Evolutionary conservation across 2,888 invertebrate species (phyloP), one percentile per base, ranked within the genome.

Genomic region (Tiphia femorata): DNA sequence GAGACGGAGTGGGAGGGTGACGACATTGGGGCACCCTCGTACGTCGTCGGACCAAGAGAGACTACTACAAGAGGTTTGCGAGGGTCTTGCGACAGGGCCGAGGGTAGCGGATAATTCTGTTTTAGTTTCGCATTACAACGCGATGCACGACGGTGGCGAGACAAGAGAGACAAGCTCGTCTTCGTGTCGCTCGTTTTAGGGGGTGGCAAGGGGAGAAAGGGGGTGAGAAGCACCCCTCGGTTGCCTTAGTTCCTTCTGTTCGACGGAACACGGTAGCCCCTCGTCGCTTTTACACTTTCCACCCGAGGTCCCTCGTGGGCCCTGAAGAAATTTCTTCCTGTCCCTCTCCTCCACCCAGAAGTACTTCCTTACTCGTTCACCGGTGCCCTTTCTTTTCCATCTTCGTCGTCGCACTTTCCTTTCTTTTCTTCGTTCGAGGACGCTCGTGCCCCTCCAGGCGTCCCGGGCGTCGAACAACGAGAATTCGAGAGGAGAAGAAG

Each of bases 121-220:
- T 79, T 79, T 79, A 79, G 79, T 79, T 79, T 79, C 79, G 79
- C 79, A 79, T 79, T 79, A 79, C 79, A 78, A 77, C 64, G 73
- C 73, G 70, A 72, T 69, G 75, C 70, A 75, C 64, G 67, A 61
- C 64, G 48, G 59, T 10, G 27, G 27, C 10, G 27, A 27, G 5
- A 10, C 5, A 5, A 27, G 6, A 27, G 27, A 27, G 10, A 27
- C 27, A 27, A 10, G n/a, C n/a, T n/a, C n/a, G n/a, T n/a, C n/a
- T n/a, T n/a, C n/a, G n/a, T n/a, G n/a, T n/a, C n/a, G n/a, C n/a
- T n/a, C n/a, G n/a, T n/a, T n/a, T n/a, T n/a, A n/a, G n/a, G n/a
- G n/a, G n/a, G n/a, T n/a, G n/a, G n/a, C n/a, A n/a, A n/a, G n/a
- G n/a, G n/a, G n/a, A n/a, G n/a, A n/a, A n/a, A n/a, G n/a, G n/a